A percentile compares a stretch with the other conserved stretches of the same genome.
These are phyloP conservation scores for Drosophila siamana DNA, from an alignment of 2,888 invertebrate genomes.

Conservation along the genomic window DNA sequence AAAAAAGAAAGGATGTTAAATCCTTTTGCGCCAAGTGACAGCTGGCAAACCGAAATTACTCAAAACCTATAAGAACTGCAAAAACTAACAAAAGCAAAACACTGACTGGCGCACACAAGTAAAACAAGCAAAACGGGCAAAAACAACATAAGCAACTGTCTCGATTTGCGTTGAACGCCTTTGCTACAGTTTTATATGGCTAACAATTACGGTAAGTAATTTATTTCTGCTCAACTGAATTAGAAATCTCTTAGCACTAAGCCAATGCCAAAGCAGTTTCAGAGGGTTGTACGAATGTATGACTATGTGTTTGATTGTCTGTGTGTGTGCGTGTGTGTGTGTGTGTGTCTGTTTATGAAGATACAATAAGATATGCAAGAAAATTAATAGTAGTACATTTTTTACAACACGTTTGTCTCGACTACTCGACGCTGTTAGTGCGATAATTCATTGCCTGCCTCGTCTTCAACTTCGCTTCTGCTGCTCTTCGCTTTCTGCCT, in stretches of 20 bases:
- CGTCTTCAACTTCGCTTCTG: background rate
- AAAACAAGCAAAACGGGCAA: conserved; percentile 25
- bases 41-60: conserved; percentile 50
- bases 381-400: conserved; percentile 81
- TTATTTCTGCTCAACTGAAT: conserved; percentile 82
- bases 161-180: conserved; percentile 65
- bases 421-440: conserved; percentile 66
- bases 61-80: conserved; percentile 44
- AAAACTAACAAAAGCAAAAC: conserved; percentile 21
- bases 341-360: conserved; percentile 72
- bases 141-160: conserved; percentile 49
- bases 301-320: conserved; percentile 10
- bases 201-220: conserved; percentile 81
- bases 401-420: conserved; percentile 80
- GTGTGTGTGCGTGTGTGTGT: conserved; percentile 21
- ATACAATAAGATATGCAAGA: conserved; percentile 79
- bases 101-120: conserved; percentile 14
- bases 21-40: conserved; percentile 38
- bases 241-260: conserved; percentile 80
- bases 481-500: conserved; percentile 39
- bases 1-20: conserved; percentile 12
- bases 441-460: conserved; percentile 74
- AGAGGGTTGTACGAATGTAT: conserved; percentile 27
- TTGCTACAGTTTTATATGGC: conserved; percentile 76
- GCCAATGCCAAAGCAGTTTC: conserved; percentile 66